phyloP scores from a whole-genome alignment of 1,140 invertebrate species.

The Chrysomallon squamiferum region DNA sequence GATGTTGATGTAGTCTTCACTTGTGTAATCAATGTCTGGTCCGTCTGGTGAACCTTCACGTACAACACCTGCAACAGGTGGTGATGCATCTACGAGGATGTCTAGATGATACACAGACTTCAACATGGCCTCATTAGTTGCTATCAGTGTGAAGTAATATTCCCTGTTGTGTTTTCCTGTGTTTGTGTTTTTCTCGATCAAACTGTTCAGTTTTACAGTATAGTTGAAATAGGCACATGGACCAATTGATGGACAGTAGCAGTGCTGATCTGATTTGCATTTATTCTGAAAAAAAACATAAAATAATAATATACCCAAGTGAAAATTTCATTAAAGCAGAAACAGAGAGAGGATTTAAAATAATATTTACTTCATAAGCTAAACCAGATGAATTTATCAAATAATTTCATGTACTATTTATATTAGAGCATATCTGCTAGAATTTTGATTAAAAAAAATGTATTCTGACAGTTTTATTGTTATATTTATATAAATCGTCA shows the following conservation, averaged over 20 bases:
- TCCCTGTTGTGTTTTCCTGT: slow-evolving; percentile 29
- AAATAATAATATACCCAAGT: too few relatives aligned
- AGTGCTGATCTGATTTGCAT: not conserved
- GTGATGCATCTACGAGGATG: not conserved
- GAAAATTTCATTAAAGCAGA: too few relatives aligned
- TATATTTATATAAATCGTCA: not conserved
- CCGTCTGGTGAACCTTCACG: slow-evolving; percentile 20
- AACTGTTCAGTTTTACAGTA: slow-evolving; percentile 13
- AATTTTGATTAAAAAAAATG: too few relatives aligned
- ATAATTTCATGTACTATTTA: too few relatives aligned
- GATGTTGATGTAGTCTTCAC: slow-evolving; percentile 9
- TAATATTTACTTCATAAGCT: too few relatives aligned
- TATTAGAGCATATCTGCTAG: too few relatives aligned
- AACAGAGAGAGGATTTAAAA: too few relatives aligned
- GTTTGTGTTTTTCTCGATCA: slow-evolving; percentile 19
- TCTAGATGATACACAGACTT: not conserved
- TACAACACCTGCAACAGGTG: not conserved
- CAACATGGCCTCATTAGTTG: not conserved
- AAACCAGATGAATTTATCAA: too few relatives aligned
- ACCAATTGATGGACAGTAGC: slow-evolving; percentile 39
- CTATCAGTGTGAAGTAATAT: slow-evolving; percentile 29
- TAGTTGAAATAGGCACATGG: slow-evolving; percentile 21
- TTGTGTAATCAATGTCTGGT: slow-evolving; percentile 37
- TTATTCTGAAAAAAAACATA: not conserved
- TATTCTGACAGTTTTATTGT: too few relatives aligned